These are phyloP conservation scores for Pangasius larnaudii DNA, from an alignment of 2,797 vertebrate genomes.

Conservation along the genomic window DNA sequence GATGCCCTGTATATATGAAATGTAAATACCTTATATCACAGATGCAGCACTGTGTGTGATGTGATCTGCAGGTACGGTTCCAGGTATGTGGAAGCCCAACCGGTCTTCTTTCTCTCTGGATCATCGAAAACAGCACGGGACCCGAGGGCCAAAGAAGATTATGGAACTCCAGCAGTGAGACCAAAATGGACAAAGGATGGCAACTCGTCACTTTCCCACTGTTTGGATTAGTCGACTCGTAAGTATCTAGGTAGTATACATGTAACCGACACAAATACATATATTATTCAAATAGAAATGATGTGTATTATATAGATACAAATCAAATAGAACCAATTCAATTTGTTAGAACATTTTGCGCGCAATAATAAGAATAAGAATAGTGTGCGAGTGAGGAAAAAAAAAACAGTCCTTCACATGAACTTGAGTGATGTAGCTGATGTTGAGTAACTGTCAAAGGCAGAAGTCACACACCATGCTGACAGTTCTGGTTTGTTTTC, in stretches of 20 bases:
- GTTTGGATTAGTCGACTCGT: slow-evolving; percentile 88
- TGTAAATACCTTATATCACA: background rate
- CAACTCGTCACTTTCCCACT: slow-evolving; percentile 82
- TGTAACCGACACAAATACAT: background rate
- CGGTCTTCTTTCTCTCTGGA: slow-evolving; percentile 84
- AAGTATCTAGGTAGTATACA: slow-evolving; percentile 50
- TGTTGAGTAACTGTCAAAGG: background rate
- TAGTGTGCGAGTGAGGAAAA: background rate
- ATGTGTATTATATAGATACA: background rate
- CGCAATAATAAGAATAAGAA: background rate
- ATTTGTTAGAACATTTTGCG: background rate
- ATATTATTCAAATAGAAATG: background rate
- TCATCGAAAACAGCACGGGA: slow-evolving; percentile 89
- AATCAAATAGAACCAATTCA: background rate
- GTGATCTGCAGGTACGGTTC: slow-evolving; percentile 83
- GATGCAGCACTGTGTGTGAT: slow-evolving; percentile 36
- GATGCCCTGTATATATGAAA: background rate
- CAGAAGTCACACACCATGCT: too few species aligned
- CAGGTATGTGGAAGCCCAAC: slow-evolving; percentile 84
- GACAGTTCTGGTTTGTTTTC: background rate
- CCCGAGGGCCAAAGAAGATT: slow-evolving; percentile 79
- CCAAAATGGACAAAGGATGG: slow-evolving; percentile 82
- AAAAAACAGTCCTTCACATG: background rate
- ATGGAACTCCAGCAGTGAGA: slow-evolving; percentile 79
- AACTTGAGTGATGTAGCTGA: background rate